Base-by-base conservation (phyloP, 2,797 vertebrate genomes). In the Coccyzus lansbergi region DNA sequence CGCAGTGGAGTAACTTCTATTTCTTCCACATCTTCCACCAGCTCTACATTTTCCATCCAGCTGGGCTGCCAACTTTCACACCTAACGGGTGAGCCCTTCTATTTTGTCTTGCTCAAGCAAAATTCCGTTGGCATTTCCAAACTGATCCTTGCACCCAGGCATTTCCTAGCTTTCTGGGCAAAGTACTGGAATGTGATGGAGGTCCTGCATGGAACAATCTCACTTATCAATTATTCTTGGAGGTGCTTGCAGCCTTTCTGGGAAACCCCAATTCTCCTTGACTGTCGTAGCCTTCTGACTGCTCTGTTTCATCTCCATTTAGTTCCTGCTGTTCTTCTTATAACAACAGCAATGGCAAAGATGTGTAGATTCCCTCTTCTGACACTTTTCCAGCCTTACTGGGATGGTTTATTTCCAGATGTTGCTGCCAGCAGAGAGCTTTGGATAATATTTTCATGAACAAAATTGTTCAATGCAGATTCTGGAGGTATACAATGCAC, bases 1-100 rank as follows among this genome's bases (percentile, higher is more conserved):
- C 64, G 1, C 79, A 53, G 75, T 3, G 0, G 11, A 40, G 42
- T 34, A 84, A 94, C 80, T 96, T 90, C 82, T 55, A 71, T 86
- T 87, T 80, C 67, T 87, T 89, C 87, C 62, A 5, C 0, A 10
- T 96, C 83, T 88, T 92, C 62, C 74, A 83, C 78, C 83, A 86
- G 82, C 88, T 74, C 79, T 58, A 40, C 51, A 88, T 97, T 98
- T 98, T 97, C 97, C 97, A 31, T 68, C 55, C 26, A 17, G 60
- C 51, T 60, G 46, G 48, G 81, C 88, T 96, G 97, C 97, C 97
- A 98, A 97, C 77, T 95, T 93, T 97, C 97, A 96, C 97, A 98
- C 97, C 96, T 98, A 86, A 33, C 8, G 76, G 94, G 95, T 95
- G 95, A 97, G 78, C 80, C 91, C 75, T 63, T 91, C 55, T 92